A percentile compares a stretch with the other conserved stretches of the same genome.
phyloP scores from a whole-genome alignment of 1,140 invertebrate species.

The Drosophila dunni region DNA sequence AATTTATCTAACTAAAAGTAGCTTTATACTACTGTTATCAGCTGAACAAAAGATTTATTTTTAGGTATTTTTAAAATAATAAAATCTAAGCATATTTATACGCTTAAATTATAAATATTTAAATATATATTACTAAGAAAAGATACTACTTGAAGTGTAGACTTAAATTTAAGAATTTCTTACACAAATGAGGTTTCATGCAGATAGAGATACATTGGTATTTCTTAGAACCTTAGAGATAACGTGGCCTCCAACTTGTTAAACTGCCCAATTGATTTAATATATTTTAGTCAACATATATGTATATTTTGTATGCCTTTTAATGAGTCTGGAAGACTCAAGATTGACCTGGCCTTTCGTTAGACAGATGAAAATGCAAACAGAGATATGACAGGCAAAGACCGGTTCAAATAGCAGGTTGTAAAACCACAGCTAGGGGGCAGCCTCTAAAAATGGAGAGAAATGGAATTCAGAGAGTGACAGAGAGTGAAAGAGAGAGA shows the following conservation, averaged over 20 bases:
- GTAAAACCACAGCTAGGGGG: slow-evolving; percentile 12
- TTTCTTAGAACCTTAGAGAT: no score
- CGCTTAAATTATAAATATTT: no score
- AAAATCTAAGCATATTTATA: no score
- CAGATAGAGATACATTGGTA: no score
- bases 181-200: background rate
- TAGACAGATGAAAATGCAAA: slow-evolving; percentile 15
- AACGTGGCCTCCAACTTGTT: no score
- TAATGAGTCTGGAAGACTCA: slow-evolving; percentile 7
- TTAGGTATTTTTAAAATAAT: no score
- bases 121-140: no score
- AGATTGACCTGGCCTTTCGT: slow-evolving; percentile 15
- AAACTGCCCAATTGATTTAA: background rate
- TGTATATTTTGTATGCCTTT: background rate
- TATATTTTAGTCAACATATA: background rate
- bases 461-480: background rate
- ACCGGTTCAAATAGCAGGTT: slow-evolving; percentile 23
- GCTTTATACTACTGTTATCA: no score
- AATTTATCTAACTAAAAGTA: no score
- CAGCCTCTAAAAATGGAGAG: background rate
- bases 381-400: slow-evolving; percentile 13
- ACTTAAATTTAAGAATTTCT: background rate
- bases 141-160: background rate
- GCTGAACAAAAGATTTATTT: no score
- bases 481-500: background rate